Percentiles rank a stretch among this genome's conserved stretches.
Evolutionary conservation across 1,140 invertebrate species (phyloP).

Genomic region (Drosophila watanabei): DNA sequence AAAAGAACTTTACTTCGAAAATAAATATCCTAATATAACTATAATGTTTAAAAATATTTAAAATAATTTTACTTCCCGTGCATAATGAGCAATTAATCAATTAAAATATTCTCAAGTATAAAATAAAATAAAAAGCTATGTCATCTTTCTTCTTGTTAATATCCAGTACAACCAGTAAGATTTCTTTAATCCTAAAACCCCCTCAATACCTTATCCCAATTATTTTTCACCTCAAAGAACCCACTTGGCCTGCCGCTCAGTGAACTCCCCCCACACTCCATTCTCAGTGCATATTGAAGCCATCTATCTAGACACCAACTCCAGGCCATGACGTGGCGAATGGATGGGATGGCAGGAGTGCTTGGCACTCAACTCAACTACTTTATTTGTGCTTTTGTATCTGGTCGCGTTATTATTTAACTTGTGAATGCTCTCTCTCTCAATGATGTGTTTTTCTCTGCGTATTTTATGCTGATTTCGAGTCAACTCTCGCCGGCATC

Average conservation of each 20-base stretch:
- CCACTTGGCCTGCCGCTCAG: not conserved
- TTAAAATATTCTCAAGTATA: no score
- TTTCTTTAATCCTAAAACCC: not conserved
- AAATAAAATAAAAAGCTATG: no score
- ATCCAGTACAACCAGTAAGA: not conserved
- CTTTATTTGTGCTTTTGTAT: constrained; percentile 60
- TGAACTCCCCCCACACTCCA: constrained; percentile 6
- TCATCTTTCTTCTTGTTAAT: not conserved
- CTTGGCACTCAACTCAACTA: constrained; percentile 46
- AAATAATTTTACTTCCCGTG: no score
- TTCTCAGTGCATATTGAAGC: constrained; percentile 28
- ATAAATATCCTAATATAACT: no score
- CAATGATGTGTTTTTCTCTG: constrained; percentile 53
- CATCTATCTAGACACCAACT: constrained; percentile 43
- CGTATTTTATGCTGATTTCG: constrained; percentile 56
- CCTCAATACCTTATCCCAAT: not conserved
- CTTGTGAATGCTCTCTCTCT: constrained; percentile 52
- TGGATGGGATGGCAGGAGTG: constrained; percentile 11
- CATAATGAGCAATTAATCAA: no score
- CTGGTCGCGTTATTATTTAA: constrained; percentile 59
- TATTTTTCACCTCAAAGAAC: not conserved
- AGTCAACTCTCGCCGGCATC: constrained; percentile 23
- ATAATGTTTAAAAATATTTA: no score
- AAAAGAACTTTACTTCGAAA: no score
- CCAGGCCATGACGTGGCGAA: not conserved